Base-by-base conservation (phyloP, 2,888 invertebrate genomes). In the Tiliacea citrago region DNA sequence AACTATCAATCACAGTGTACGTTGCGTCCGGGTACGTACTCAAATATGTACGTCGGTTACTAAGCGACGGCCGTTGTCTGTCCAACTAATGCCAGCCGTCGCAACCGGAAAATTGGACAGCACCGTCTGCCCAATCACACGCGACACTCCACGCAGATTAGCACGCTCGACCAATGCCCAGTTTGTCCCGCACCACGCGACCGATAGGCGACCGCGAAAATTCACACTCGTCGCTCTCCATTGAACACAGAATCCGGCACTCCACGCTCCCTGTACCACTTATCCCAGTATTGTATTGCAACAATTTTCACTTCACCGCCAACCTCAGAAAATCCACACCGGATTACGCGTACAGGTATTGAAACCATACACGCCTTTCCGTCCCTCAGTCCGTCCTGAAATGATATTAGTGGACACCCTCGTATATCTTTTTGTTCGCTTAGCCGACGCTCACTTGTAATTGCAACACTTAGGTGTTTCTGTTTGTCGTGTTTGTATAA, bases 111-210 rank as follows among this genome's bases (percentile, higher is more conserved):
- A 96, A 96, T 96, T 96, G 96, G 94, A 96, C 95, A 94, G 91
- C 93, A 92, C 90, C 92, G 94, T 93, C 94, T 94, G 93, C 92
- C 95, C 96, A 96, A 96, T 96, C 96, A 96, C 93, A 95, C 92
- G 95, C 95, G 95, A 95, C 95, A 94, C 95, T 94, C 95, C 91
- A 94, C 94, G 94, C 95, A 96, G 95, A 96, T 96, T 96, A 95
- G 96, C 94, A 92, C 93, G 92, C 91, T 94, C 94, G 91, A 90
- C 93, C 94, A 93, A 92, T 92, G 92, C 90, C 92, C 92, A 91
- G 92, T 92, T 89, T 86, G 88, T 89, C 88, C 89, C 79, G 88
- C 87, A 92, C 90, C 86, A 88, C 90, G 88, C 87, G 79, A 89
- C 89, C 85, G 79, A 88, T 88, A 73, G 67, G 69, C 89, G 84